Percentiles rank a stretch among this genome's conserved stretches.
These are phyloP conservation scores for Heliconius congener DNA, from an alignment of 1,140 invertebrate species.

Conservation along the genomic window DNA sequence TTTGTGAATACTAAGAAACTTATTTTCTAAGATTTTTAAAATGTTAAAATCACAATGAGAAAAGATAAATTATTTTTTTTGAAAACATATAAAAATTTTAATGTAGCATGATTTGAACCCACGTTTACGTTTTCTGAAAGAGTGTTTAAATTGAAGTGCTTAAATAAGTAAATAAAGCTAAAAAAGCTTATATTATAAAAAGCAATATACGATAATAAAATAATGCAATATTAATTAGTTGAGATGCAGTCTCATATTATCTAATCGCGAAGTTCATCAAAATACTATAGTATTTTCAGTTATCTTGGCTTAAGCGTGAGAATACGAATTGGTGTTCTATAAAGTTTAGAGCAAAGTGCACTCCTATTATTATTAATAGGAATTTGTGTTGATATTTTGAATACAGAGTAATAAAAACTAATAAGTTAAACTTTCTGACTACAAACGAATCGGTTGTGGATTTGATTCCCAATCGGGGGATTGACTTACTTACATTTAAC, in stretches of 20 bases:
- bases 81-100: too few species aligned
- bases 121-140: too few species aligned
- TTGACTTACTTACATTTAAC: too few species aligned
- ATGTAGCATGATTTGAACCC: too few species aligned
- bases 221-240: not conserved
- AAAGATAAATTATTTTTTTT: too few species aligned
- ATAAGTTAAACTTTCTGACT: too few species aligned
- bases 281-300: not conserved
- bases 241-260: not conserved
- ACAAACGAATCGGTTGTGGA: too few species aligned
- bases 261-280: not conserved
- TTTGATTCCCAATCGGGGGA: too few species aligned
- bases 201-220: not conserved
- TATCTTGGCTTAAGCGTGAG: not conserved
- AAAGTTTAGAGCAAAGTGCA: not conserved
- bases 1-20: too few species aligned
- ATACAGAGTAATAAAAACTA: not conserved
- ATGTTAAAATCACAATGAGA: too few species aligned
- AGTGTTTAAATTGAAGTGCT: not conserved
- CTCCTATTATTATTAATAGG: not conserved
- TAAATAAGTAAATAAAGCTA: not conserved
- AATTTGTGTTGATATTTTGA: not conserved
- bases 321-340: not conserved
- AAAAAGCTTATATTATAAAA: not conserved
- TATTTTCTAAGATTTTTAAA: too few species aligned